Percentiles rank a stretch among this genome's conserved stretches.
Conservation (phyloP, 2,888 invertebrate genomes). For the Tachina grossa region DNA sequence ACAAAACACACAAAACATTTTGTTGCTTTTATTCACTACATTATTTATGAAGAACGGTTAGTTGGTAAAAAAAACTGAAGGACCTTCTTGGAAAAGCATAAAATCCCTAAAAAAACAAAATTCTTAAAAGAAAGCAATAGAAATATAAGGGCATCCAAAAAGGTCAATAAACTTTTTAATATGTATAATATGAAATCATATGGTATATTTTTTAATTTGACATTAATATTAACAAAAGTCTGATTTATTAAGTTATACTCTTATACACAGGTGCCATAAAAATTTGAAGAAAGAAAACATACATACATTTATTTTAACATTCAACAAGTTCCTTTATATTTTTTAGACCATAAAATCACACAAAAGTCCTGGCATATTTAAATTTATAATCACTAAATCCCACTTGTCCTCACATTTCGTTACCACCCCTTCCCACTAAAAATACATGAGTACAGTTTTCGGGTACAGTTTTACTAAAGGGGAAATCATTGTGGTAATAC, state of each 20-base stretch:
- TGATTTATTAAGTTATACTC: no score
- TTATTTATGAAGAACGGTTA: constrained; percentile 18
- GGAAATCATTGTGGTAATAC: constrained; percentile 57
- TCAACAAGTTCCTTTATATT: constrained; percentile 21
- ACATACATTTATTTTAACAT: not conserved
- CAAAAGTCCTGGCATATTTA: not conserved
- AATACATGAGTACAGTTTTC: not conserved
- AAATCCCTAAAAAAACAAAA: not conserved
- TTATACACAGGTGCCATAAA: no score
- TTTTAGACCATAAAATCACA: not conserved
- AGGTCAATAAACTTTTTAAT: constrained; percentile 32
- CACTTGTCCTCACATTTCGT: not conserved
- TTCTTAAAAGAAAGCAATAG: not conserved
- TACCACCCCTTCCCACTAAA: not conserved
- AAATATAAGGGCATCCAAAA: not conserved
- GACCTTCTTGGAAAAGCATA: not conserved
- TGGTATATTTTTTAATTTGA: no score
- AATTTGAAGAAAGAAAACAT: not conserved
- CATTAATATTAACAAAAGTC: no score
- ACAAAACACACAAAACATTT: not conserved
- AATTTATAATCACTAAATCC: not conserved
- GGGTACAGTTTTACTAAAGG: constrained; percentile 8
- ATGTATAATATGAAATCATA: no score
- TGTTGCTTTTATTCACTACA: not conserved
- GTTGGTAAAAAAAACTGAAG: not conserved